These are phyloP conservation scores for Lysandra coridon DNA, from an alignment of 2,888 invertebrate genomes.

Conservation along the genomic window DNA sequence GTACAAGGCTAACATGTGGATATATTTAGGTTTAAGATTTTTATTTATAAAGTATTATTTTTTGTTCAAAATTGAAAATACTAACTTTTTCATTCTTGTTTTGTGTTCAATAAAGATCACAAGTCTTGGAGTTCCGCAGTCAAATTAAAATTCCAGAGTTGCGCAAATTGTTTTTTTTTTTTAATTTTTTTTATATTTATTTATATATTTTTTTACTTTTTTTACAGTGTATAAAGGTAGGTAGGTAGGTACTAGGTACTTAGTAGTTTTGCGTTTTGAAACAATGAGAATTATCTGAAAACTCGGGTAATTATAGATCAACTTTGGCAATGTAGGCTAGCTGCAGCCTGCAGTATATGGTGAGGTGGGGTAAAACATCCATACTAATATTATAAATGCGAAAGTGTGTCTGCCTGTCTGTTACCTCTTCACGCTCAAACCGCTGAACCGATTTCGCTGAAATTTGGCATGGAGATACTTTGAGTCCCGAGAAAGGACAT, in stretches of 20 bases:
- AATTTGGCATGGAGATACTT: too few species aligned
- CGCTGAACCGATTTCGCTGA: too few species aligned
- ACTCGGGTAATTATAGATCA: not conserved
- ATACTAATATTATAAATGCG: too few species aligned
- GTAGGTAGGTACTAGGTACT: too few species aligned
- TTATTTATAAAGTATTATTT: not conserved
- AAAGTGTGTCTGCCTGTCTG: too few species aligned
- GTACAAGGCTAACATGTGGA: not conserved
- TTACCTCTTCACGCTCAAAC: too few species aligned
- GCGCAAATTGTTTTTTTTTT: not conserved
- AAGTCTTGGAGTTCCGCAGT: slow-evolving; percentile 10
- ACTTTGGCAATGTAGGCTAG: too few species aligned
- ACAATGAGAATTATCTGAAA: slow-evolving; percentile 6
- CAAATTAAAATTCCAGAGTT: not conserved
- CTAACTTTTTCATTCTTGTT: not conserved
- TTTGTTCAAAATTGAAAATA: not conserved
- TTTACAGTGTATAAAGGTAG: not conserved
- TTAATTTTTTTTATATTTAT: not conserved
- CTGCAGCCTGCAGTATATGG: too few species aligned
- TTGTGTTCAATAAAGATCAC: slow-evolving; percentile 13
- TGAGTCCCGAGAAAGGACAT: too few species aligned
- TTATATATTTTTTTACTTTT: not conserved
- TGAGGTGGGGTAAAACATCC: too few species aligned
- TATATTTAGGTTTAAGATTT: not conserved
- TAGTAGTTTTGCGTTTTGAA: not conserved